Conservation (phyloP, 2,113 vertebrate species). For the Oenanthe melanoleuca region DNA sequence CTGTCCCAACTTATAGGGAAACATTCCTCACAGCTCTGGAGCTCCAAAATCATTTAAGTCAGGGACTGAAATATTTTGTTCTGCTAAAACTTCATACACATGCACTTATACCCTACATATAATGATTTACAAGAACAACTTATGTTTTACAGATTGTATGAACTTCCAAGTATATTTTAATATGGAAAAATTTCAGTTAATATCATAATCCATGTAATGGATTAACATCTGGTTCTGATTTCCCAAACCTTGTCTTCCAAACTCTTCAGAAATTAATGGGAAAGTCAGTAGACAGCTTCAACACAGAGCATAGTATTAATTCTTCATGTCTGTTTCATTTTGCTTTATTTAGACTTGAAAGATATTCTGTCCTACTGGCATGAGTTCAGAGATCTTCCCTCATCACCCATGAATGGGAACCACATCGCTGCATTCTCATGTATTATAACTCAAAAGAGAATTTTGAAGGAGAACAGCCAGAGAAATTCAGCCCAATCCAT, state of each 20-base stretch:
- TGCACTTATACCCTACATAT: not conserved
- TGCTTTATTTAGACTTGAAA: slow-evolving; percentile 20
- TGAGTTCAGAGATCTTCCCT: not conserved
- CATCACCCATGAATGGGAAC: not conserved
- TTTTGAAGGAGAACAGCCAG: not conserved
- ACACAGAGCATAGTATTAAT: not conserved
- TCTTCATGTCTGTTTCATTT: not conserved
- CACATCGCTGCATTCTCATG: not conserved
- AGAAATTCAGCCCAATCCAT: not conserved
- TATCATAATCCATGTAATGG: not conserved
- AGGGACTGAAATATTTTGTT: not conserved
- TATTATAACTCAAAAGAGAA: not conserved
- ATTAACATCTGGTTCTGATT: not conserved
- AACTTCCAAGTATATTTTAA: not conserved
- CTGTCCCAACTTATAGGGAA: not conserved
- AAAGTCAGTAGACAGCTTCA: not conserved
- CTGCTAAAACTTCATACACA: not conserved
- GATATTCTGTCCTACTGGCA: not conserved
- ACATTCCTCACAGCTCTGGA: not conserved
- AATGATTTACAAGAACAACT: not conserved
- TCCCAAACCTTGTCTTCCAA: not conserved
- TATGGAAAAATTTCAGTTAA: slow-evolving; percentile 8
- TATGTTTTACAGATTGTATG: not conserved
- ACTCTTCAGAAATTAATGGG: not conserved
- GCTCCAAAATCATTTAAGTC: not conserved